Conservation (phyloP, 2,113 vertebrate species). For the Spermophilus dauricus region DNA sequence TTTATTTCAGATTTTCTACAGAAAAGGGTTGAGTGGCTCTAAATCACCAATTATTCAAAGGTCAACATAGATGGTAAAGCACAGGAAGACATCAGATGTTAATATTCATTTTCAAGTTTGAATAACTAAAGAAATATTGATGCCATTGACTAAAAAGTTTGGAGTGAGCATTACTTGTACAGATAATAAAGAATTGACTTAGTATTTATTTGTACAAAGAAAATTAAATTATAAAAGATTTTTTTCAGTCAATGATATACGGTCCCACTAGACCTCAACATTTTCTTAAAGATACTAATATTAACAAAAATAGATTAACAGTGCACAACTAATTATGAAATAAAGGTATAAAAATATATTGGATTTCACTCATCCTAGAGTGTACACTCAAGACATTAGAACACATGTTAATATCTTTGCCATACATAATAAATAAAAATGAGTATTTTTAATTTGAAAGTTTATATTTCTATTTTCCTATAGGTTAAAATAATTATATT, state of each 20-base stretch:
- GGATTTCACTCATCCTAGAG: neutral
- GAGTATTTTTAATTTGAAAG: neutral
- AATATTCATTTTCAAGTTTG: slow-evolving; percentile 9
- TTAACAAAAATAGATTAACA: neutral
- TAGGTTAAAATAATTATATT: neutral
- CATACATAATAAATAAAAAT: neutral
- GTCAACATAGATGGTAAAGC: neutral
- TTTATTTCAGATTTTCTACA: neutral
- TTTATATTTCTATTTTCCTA: neutral
- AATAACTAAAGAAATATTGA: neutral
- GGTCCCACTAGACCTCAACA: neutral
- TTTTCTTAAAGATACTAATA: neutral
- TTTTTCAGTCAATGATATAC: neutral
- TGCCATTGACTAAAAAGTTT: neutral
- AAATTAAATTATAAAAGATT: neutral
- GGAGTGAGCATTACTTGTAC: neutral
- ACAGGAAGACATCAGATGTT: neutral
- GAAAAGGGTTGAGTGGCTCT: neutral
- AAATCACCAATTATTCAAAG: neutral
- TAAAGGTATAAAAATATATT: neutral
- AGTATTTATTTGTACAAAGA: neutral
- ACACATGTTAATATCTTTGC: neutral
- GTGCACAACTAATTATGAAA: neutral
- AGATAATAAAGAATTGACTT: neutral
- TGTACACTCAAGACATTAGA: neutral